These are phyloP conservation scores for Mantis religiosa DNA, from an alignment of 2,888 invertebrate species.

Conservation along the genomic window DNA sequence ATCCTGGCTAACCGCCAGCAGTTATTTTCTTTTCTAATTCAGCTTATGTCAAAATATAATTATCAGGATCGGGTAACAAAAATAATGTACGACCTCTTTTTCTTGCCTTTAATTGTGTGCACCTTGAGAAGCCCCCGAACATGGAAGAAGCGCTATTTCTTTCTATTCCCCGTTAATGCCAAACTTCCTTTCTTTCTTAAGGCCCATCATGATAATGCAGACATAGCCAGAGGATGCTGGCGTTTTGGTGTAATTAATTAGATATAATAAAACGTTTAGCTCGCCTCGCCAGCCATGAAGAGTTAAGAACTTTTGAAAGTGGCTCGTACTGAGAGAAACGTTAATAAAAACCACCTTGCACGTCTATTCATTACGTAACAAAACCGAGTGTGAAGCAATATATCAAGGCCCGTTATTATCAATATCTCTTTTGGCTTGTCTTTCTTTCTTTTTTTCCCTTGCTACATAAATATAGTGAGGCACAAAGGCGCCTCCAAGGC, in stretches of 20 bases:
- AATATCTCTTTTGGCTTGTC: not conserved
- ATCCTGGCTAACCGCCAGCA: no score
- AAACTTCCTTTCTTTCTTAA: not conserved
- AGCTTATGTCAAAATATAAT: not conserved
- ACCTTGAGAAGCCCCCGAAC: not conserved
- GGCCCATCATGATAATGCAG: not conserved
- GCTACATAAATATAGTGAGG: not conserved
- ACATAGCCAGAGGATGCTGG: not conserved
- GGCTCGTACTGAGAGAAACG: not conserved
- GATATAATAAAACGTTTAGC: not conserved
- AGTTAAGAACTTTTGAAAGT: not conserved
- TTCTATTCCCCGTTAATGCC: not conserved
- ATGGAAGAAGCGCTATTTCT: not conserved
- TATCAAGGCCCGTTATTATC: not conserved
- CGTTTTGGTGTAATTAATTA: not conserved
- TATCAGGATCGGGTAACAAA: not conserved
- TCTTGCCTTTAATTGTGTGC: not conserved
- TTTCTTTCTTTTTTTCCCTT: not conserved
- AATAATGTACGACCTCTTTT: not conserved
- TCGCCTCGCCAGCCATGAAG: not conserved
- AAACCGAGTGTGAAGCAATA: not conserved
- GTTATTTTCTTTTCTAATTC: no score
- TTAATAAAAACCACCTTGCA: not conserved
- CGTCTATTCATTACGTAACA: not conserved
- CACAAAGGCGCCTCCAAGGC: not conserved